phyloP scores from a whole-genome alignment of 2,888 invertebrate genomes.

The Xylocampa areola region DNA sequence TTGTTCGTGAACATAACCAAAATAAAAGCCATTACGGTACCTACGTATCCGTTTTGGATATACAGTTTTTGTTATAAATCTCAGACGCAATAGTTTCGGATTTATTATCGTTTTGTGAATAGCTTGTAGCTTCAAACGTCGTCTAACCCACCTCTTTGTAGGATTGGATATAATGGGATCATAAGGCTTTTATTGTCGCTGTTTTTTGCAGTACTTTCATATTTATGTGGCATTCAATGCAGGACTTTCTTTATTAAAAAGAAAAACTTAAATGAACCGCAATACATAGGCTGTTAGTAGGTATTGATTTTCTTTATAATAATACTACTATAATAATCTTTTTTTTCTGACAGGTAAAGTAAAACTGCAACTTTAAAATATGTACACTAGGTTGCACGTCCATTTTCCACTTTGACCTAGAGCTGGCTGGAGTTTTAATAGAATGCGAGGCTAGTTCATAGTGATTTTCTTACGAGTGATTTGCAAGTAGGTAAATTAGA shows the following conservation, averaged over 20 bases:
- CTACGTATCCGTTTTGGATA: slow-evolving; percentile 32
- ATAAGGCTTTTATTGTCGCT: neutral
- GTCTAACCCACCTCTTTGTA: slow-evolving; percentile 6
- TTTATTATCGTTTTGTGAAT: slow-evolving; percentile 35
- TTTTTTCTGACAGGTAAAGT: too few relatives aligned
- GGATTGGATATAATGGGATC: slow-evolving; percentile 4
- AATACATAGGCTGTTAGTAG: too few relatives aligned
- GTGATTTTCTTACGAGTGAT: too few relatives aligned
- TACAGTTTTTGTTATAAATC: slow-evolving; percentile 26
- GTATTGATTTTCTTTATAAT: too few relatives aligned
- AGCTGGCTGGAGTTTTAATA: too few relatives aligned
- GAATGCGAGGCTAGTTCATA: too few relatives aligned
- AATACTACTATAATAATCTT: too few relatives aligned
- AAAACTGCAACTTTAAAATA: too few relatives aligned
- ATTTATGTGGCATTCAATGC: slow-evolving; percentile 2
- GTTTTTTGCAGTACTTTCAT: neutral
- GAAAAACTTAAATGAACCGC: neutral
- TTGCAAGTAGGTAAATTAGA: too few relatives aligned
- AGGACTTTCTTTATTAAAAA: too few relatives aligned
- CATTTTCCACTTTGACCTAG: too few relatives aligned
- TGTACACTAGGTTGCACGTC: too few relatives aligned
- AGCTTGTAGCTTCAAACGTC: slow-evolving; percentile 5
- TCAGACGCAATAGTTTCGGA: slow-evolving; percentile 21
- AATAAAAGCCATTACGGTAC: slow-evolving; percentile 26
- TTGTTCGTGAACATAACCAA: neutral